Evolutionary conservation across 2,797 vertebrate species (phyloP).

Genomic region (Dendrocincla tyrannina): DNA sequence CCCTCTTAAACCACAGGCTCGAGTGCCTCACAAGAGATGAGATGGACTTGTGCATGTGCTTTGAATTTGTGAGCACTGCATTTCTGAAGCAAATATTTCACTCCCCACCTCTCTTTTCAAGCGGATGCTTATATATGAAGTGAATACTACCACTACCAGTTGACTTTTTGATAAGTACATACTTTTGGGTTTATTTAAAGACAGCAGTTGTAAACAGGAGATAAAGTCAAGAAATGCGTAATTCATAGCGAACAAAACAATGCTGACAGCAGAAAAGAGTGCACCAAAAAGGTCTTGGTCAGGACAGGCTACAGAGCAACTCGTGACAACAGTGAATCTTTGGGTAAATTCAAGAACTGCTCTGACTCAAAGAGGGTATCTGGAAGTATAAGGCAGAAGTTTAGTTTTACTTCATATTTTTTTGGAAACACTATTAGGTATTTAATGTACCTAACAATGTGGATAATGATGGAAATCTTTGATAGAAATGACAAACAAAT

Average conservation of each 20-base stretch:
- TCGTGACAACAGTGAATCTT: neutral
- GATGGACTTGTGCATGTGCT: neutral
- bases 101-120: neutral
- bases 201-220: neutral
- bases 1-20: neutral
- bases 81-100: neutral
- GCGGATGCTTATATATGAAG: neutral
- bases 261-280: neutral
- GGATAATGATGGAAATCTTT: neutral
- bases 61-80: neutral
- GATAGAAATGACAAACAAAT: neutral
- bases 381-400: neutral
- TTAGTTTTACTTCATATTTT: neutral
- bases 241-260: neutral
- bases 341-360: neutral
- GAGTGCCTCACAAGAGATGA: neutral
- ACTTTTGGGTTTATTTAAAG: neutral
- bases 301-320: neutral
- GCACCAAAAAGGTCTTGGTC: neutral
- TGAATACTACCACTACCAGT: neutral
- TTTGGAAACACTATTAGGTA: neutral
- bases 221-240: neutral
- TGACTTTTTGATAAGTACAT: neutral
- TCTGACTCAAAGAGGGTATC: neutral
- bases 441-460: neutral